Conservation (phyloP, 2,113 vertebrate genomes). For the Columbina picui region DNA sequence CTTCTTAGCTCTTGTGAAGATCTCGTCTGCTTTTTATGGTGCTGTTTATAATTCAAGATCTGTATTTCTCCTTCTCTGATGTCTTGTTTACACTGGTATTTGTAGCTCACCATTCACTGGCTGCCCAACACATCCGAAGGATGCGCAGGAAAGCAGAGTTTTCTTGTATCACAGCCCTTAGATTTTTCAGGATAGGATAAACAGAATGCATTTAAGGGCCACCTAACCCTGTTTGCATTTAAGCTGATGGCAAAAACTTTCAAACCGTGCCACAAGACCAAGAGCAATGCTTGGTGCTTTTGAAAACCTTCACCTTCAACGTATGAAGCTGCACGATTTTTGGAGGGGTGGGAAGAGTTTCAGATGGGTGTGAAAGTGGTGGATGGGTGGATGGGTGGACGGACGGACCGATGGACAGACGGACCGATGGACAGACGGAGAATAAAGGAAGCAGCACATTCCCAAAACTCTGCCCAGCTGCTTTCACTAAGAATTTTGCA, state of each 20-base stretch:
- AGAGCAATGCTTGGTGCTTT: background rate
- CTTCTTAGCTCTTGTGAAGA: background rate
- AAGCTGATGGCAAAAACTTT: background rate
- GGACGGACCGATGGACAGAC: too few species aligned
- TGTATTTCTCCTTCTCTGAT: background rate
- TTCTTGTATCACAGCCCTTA: background rate
- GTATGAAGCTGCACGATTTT: background rate
- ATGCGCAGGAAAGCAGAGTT: background rate
- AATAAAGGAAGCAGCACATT: conserved; percentile 11
- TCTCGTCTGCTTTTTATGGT: accelerated
- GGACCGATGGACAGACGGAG: too few species aligned
- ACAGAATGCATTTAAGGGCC: background rate
- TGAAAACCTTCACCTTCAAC: background rate
- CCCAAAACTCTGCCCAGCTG: accelerated
- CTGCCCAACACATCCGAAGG: background rate
- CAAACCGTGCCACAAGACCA: background rate
- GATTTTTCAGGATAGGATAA: background rate
- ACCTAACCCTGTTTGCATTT: background rate
- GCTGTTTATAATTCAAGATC: accelerated
- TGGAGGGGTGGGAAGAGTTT: background rate
- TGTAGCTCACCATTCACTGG: background rate
- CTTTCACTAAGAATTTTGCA: background rate
- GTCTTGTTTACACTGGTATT: background rate
- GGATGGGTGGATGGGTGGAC: too few species aligned
- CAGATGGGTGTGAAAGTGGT: background rate